These are phyloP conservation scores for Tinea trinotella DNA, from an alignment of 2,888 invertebrate genomes.

Conservation along the genomic window DNA sequence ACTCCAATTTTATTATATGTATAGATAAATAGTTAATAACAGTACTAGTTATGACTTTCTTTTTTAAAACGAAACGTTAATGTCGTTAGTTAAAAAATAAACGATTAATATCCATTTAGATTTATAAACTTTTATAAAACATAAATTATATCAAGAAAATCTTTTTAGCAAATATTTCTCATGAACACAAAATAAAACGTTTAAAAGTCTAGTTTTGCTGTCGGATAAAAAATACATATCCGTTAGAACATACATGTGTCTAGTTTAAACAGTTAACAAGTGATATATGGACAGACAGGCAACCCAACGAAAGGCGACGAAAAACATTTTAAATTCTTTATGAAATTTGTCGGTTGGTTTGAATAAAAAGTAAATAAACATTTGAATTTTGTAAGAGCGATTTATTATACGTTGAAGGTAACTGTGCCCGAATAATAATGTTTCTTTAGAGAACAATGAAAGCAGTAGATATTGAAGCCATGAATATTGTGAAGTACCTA, in stretches of 20 bases:
- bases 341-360: neutral
- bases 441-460: slow-evolving; percentile 6
- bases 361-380: neutral
- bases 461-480: slow-evolving; percentile 3
- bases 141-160: too few relatives aligned
- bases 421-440: neutral
- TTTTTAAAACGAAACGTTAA: too few relatives aligned
- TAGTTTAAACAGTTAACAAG: neutral
- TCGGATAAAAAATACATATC: neutral
- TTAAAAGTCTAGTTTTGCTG: neutral
- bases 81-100: too few relatives aligned
- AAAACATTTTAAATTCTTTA: neutral
- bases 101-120: too few relatives aligned
- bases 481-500: slow-evolving; percentile 1
- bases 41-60: too few relatives aligned
- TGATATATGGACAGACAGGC: neutral
- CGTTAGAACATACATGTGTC: neutral
- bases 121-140: too few relatives aligned
- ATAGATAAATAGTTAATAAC: too few relatives aligned
- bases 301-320: neutral
- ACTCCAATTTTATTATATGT: too few relatives aligned
- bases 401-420: slow-evolving; percentile 4
- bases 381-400: neutral
- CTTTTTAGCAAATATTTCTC: neutral
- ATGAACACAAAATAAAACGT: neutral